Conservation (phyloP, 2,888 invertebrate genomes). For the Microdon myrmicae region DNA sequence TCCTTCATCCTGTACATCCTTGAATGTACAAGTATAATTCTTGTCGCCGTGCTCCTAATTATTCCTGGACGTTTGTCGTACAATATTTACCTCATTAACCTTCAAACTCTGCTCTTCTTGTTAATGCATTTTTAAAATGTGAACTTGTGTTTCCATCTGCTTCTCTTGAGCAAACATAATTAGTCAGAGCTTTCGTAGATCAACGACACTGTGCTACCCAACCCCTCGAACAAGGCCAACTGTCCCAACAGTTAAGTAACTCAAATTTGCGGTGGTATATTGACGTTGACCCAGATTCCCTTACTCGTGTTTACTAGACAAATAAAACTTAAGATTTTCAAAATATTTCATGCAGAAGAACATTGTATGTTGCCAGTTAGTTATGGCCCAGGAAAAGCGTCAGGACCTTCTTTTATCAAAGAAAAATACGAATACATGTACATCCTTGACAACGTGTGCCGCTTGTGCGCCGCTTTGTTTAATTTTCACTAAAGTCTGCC, state of each 20-base stretch:
- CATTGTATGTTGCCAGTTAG: too few species aligned
- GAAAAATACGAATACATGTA: slow-evolving; percentile 1
- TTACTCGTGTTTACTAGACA: slow-evolving; percentile 4
- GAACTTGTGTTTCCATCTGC: too few species aligned
- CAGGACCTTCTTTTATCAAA: too few species aligned
- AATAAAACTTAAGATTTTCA: slow-evolving; percentile 10
- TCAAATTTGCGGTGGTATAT: slow-evolving; percentile 10
- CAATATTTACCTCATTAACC: too few species aligned
- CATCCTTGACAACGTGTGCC: slow-evolving; percentile 7
- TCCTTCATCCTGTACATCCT: too few species aligned
- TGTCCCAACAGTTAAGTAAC: background rate
- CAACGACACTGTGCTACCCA: slow-evolving; percentile 5
- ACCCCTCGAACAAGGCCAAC: background rate
- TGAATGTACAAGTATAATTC: too few species aligned
- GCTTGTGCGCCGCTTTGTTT: slow-evolving; percentile 26
- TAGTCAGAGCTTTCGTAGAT: slow-evolving; percentile 15
- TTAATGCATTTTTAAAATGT: too few species aligned
- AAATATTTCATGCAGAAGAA: too few species aligned
- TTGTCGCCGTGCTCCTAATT: too few species aligned
- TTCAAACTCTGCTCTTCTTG: too few species aligned
- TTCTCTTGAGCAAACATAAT: background rate
- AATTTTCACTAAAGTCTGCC: slow-evolving; percentile 34
- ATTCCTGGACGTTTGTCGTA: too few species aligned
- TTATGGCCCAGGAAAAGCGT: too few species aligned
- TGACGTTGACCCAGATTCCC: slow-evolving; percentile 26